Conservation (phyloP, 53 echinoderm and acorn worm genomes). For the Apostichopus leukothele region DNA sequence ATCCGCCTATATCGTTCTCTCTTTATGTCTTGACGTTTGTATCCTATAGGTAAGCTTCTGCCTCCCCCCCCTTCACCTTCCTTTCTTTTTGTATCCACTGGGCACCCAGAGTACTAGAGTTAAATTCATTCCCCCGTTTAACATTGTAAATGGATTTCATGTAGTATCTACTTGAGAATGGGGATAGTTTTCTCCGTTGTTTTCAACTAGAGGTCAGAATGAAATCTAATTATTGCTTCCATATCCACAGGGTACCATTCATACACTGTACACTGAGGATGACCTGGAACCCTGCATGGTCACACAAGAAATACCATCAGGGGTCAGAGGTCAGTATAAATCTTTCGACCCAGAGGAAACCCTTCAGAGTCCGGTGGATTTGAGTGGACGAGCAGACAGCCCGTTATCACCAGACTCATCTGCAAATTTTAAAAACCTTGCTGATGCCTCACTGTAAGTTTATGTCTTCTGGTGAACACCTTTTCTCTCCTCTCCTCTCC, state of each 20-base stretch:
- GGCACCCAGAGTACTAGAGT: too few relatives aligned
- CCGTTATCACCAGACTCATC: slow-evolving; percentile 52
- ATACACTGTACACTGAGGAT: slow-evolving; percentile 61
- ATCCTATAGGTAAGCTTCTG: too few relatives aligned
- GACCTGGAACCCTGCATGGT: slow-evolving; percentile 69
- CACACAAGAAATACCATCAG: slow-evolving; percentile 71
- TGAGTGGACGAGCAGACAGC: slow-evolving; percentile 63
- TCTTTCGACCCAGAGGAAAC: slow-evolving; percentile 62
- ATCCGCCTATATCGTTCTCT: too few relatives aligned
- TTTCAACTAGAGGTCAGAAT: too few relatives aligned
- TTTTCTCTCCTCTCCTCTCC: neutral
- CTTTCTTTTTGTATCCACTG: too few relatives aligned
- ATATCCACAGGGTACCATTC: slow-evolving; percentile 62
- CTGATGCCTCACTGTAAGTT: slow-evolving; percentile 96
- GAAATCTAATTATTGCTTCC: neutral
- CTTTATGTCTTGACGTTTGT: too few relatives aligned
- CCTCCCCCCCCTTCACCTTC: too few relatives aligned
- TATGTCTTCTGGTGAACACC: neutral
- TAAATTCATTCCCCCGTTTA: too few relatives aligned
- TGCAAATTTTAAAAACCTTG: slow-evolving; percentile 61
- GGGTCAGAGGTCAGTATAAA: slow-evolving; percentile 6
- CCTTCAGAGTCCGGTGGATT: slow-evolving; percentile 63
- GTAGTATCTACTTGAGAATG: neutral
- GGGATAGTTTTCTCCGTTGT: too few relatives aligned
- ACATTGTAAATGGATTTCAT: too few relatives aligned